These are phyloP conservation scores for Umimayanthus kanabou DNA, from an alignment of 92 coral and sea anemone species.

Conservation along the genomic window DNA sequence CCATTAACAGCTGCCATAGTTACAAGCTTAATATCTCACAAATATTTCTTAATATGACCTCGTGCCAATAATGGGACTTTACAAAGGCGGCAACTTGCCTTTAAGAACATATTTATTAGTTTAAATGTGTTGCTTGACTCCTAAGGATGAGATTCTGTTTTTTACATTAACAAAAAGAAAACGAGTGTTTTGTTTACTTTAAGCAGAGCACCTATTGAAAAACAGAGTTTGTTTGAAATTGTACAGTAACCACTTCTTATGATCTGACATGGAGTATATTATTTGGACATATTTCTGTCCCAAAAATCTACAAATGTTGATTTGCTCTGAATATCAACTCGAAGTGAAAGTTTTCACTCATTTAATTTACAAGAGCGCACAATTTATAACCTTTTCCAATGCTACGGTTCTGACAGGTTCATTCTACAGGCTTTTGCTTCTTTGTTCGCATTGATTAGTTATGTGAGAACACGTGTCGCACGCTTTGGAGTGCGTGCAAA, in stretches of 20 bases:
- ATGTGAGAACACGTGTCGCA: slow-evolving; percentile 34
- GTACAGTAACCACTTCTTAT: not conserved
- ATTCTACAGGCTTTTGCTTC: slow-evolving; percentile 5
- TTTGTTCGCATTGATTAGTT: slow-evolving; percentile 20
- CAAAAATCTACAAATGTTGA: not conserved
- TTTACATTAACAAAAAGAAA: slow-evolving; percentile 10
- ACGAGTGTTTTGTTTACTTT: slow-evolving; percentile 5
- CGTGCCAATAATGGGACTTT: slow-evolving; percentile 7
- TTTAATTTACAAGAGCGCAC: not conserved
- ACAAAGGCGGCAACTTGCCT: slow-evolving; percentile 10
- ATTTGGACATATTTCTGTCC: not conserved
- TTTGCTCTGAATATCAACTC: not conserved
- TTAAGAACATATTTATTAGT: slow-evolving; percentile 26
- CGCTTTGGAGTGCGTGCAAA: slow-evolving; percentile 13
- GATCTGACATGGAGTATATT: not conserved
- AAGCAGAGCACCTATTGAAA: not conserved
- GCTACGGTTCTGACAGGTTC: not conserved
- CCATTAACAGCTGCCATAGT: slow-evolving; percentile 64
- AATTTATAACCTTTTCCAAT: not conserved
- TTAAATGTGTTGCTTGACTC: slow-evolving; percentile 6
- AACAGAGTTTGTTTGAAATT: not conserved
- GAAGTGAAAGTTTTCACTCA: not conserved
- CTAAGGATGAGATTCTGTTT: slow-evolving; percentile 6
- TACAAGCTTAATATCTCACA: slow-evolving; percentile 62
- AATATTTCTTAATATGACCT: slow-evolving; percentile 59